These are phyloP conservation scores for Galaxias olidus DNA, from an alignment of 2,797 vertebrate species.

Conservation along the genomic window DNA sequence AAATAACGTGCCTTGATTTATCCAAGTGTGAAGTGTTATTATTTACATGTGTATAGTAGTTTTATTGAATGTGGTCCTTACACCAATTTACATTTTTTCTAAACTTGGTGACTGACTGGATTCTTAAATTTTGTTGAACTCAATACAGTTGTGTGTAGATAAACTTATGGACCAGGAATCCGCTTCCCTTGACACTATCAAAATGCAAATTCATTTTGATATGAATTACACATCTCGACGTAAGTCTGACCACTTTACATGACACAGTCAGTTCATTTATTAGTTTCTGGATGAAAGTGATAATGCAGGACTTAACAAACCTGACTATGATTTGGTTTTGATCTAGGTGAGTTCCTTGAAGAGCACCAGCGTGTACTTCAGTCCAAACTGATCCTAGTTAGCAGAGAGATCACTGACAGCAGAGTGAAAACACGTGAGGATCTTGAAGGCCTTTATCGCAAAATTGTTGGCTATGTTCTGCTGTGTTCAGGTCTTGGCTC, in stretches of 20 bases:
- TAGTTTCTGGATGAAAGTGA: too few species aligned
- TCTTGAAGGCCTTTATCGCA: conserved; percentile 76
- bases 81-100: neutral
- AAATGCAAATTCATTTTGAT: conserved; percentile 95
- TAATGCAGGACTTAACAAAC: too few species aligned
- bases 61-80: too few species aligned
- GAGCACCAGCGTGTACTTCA: conserved; percentile 76
- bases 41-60: too few species aligned
- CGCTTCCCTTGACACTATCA: conserved; percentile 88
- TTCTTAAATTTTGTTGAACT: conserved; percentile 14
- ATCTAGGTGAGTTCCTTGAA: conserved; percentile 81
- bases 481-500: conserved; percentile 82
- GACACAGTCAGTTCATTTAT: neutral
- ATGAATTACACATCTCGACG: conserved; percentile 85
- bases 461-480: conserved; percentile 79
- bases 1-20: too few species aligned
- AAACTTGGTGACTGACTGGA: too few species aligned
- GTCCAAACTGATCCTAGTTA: conserved; percentile 71
- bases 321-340: neutral
- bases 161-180: conserved; percentile 81
- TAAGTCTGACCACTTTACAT: conserved; percentile 62
- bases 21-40: too few species aligned
- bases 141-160: conserved; percentile 80
- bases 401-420: conserved; percentile 82
- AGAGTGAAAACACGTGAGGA: conserved; percentile 69